Percentiles rank a stretch among this genome's conserved stretches.
These are phyloP conservation scores for Odontothrips loti DNA, from an alignment of 2,888 invertebrate genomes.

Conservation along the genomic window DNA sequence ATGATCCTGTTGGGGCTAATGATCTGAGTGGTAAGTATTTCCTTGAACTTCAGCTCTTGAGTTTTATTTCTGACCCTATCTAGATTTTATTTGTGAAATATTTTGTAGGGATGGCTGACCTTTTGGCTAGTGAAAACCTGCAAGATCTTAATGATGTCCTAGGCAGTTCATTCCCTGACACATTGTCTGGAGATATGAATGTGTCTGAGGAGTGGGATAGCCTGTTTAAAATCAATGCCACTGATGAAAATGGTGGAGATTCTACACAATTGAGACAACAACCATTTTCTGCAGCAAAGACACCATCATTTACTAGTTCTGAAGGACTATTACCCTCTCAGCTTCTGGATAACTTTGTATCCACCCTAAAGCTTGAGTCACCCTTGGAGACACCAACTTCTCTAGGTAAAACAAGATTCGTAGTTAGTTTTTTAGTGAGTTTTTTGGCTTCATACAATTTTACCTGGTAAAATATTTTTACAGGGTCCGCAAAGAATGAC, in stretches of 20 bases:
- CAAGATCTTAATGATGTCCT: background rate
- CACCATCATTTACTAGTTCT: background rate
- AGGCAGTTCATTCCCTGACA: background rate
- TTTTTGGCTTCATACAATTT: constrained; percentile 24
- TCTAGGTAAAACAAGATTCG: background rate
- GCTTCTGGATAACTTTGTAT: constrained; percentile 32
- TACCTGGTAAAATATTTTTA: constrained; percentile 41
- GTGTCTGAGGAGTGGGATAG: background rate
- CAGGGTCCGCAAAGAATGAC: constrained; percentile 50
- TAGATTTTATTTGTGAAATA: background rate
- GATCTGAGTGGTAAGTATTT: background rate
- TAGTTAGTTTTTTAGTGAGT: background rate
- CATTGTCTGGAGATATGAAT: background rate
- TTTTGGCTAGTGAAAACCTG: background rate
- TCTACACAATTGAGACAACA: background rate
- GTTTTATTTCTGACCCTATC: background rate
- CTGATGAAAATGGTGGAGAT: background rate
- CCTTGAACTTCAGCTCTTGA: background rate
- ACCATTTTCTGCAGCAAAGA: background rate
- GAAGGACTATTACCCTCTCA: constrained; percentile 36
- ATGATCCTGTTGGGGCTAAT: background rate
- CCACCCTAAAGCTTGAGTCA: background rate
- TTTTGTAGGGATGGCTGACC: background rate
- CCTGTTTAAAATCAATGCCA: background rate
- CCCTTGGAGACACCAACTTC: background rate